Conservation (phyloP, 2,888 invertebrate species). For the Lithophane semibrunnea region DNA sequence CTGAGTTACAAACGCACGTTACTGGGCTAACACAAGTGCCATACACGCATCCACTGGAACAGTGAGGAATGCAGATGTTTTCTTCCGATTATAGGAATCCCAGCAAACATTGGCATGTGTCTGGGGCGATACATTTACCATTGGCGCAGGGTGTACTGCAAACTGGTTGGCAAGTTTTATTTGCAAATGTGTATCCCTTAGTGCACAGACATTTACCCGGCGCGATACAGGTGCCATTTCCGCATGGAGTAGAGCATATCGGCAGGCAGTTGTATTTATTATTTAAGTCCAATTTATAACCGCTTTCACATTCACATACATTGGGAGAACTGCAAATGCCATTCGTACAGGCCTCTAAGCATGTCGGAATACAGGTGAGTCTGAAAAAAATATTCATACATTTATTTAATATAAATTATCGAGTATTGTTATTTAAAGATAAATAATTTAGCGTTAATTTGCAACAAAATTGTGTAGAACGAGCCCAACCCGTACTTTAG, state of each 20-base stretch:
- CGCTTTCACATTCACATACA: slow-evolving; percentile 33
- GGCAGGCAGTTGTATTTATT: slow-evolving; percentile 35
- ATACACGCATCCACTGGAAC: slow-evolving; percentile 14
- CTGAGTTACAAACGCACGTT: slow-evolving; percentile 29
- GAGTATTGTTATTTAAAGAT: too few species aligned
- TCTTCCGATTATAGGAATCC: slow-evolving; percentile 21
- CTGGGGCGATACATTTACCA: slow-evolving; percentile 40
- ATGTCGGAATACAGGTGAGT: slow-evolving; percentile 5
- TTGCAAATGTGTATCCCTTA: slow-evolving; percentile 28
- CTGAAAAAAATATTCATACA: slow-evolving; percentile 23
- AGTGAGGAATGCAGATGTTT: slow-evolving; percentile 22
- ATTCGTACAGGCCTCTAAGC: slow-evolving; percentile 13
- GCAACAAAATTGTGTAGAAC: too few species aligned
- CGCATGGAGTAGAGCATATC: slow-evolving; percentile 29
- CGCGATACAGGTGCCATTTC: slow-evolving; percentile 36
- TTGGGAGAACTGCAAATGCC: slow-evolving; percentile 20
- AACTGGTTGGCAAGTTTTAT: slow-evolving; percentile 46
- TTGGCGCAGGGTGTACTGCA: slow-evolving; percentile 38
- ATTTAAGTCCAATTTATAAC: slow-evolving; percentile 7
- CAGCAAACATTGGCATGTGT: slow-evolving; percentile 40
- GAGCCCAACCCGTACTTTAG: too few species aligned
- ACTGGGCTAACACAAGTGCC: slow-evolving; percentile 37
- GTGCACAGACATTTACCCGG: slow-evolving; percentile 49
- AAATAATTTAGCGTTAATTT: too few species aligned
- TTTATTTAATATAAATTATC: too few species aligned